These are phyloP conservation scores for Diphyllodes magnificus DNA, from an alignment of 2,113 vertebrate species.

Conservation along the genomic window DNA sequence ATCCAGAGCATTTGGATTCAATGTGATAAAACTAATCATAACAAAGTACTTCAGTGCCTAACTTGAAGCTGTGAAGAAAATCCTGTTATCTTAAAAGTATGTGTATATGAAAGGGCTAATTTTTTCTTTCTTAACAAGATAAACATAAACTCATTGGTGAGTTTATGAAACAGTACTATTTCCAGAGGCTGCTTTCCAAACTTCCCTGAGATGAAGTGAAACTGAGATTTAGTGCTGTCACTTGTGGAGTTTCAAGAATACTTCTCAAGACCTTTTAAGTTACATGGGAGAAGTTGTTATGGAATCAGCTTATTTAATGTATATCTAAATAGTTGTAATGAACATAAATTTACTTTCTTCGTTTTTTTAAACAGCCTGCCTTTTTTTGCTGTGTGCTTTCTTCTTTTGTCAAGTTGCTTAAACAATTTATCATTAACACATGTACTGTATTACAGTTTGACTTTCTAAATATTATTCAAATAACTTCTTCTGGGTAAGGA, in stretches of 20 bases:
- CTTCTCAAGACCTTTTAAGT: not conserved
- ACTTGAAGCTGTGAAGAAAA: constrained; percentile 45
- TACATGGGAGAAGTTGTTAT: not conserved
- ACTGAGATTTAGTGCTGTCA: not conserved
- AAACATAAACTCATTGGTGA: not conserved
- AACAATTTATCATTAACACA: not conserved
- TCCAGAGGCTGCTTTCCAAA: constrained; percentile 34
- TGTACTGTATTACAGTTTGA: not conserved
- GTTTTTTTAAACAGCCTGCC: not conserved
- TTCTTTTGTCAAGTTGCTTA: not conserved
- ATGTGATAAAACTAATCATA: constrained; percentile 48
- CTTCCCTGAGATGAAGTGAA: not conserved
- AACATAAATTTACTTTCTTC: not conserved
- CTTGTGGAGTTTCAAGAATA: not conserved
- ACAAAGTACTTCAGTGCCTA: constrained; percentile 14
- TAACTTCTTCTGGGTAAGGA: not conserved
- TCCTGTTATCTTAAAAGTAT: constrained; percentile 37
- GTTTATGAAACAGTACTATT: not conserved
- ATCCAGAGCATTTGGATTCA: constrained; percentile 13
- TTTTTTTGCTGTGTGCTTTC: not conserved
- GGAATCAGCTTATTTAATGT: not conserved
- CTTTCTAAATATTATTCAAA: not conserved
- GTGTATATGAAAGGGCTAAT: not conserved
- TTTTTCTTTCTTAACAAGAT: not conserved
- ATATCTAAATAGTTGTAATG: not conserved